Percentiles rank a stretch among this genome's conserved stretches.
Conservation (phyloP, 1,140 invertebrate species). For the Macrobrachium nipponense region DNA sequence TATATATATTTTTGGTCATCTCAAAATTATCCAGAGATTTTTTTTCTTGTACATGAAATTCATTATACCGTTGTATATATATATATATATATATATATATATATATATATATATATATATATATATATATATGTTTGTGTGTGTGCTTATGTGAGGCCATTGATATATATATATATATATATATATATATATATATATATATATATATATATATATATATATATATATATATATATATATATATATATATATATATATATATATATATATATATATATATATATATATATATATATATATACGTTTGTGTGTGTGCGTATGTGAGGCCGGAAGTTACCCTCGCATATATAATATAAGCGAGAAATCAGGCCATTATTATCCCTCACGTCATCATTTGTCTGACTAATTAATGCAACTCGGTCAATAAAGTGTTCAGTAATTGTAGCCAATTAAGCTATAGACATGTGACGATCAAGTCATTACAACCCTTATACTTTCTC, state of each 20-base stretch:
- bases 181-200: background rate
- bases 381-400: no score
- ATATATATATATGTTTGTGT: background rate
- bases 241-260: background rate
- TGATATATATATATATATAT: background rate
- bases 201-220: conserved; percentile 2
- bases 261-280: background rate
- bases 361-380: no score
- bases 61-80: background rate
- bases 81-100: conserved; percentile 16
- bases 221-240: background rate
- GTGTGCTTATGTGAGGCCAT: background rate
- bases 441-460: no score
- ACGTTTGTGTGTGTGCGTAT: background rate
- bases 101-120: conserved; percentile 18
- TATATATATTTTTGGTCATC: no score
- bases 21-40: no score
- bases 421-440: no score
- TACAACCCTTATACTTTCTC: no score
- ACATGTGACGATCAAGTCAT: no score
- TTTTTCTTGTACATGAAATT: no score
- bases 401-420: no score
- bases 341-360: no score
- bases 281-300: background rate
- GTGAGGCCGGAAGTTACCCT: no score